Percentiles rank a stretch among this genome's conserved stretches.
Evolutionary conservation across 2,113 vertebrate species (phyloP).

Genomic region (Pygathrix nemaeus): DNA sequence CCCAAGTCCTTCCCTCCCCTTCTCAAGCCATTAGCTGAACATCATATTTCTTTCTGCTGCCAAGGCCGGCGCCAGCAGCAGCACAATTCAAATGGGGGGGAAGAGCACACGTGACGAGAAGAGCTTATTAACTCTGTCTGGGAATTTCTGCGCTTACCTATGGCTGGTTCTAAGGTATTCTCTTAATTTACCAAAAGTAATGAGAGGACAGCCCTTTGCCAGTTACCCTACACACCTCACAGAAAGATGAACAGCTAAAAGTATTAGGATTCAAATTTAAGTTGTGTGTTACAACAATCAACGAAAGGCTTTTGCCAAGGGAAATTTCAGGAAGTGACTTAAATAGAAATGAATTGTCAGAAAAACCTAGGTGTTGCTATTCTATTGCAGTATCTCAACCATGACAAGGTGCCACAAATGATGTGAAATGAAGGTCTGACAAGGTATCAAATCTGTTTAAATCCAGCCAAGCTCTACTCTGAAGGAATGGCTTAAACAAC

Average conservation of each 20-base stretch:
- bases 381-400: not conserved
- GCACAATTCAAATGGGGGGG: not conserved
- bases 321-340: slow-evolving; percentile 18
- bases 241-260: not conserved
- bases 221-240: slow-evolving; percentile 3
- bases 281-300: not conserved
- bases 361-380: not conserved
- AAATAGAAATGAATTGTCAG: not conserved
- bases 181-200: slow-evolving; percentile 62
- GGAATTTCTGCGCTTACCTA: not conserved
- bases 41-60: slow-evolving; percentile 74
- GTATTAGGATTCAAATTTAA: slow-evolving; percentile 28
- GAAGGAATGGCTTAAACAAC: not conserved
- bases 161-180: not conserved
- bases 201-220: not conserved
- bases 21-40: slow-evolving; percentile 75
- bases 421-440: not conserved
- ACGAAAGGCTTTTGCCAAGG: not conserved
- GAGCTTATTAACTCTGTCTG: slow-evolving; percentile 52
- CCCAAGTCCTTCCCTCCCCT: slow-evolving; percentile 69
- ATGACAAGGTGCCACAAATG: not conserved
- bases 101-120: not conserved
- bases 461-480: not conserved
- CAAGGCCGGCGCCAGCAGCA: slow-evolving; percentile 42
- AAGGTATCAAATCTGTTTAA: not conserved